Percentiles rank a stretch among this genome's conserved stretches.
phyloP scores from a whole-genome alignment of 2,797 vertebrate species.

The Dermochelys coriacea region DNA sequence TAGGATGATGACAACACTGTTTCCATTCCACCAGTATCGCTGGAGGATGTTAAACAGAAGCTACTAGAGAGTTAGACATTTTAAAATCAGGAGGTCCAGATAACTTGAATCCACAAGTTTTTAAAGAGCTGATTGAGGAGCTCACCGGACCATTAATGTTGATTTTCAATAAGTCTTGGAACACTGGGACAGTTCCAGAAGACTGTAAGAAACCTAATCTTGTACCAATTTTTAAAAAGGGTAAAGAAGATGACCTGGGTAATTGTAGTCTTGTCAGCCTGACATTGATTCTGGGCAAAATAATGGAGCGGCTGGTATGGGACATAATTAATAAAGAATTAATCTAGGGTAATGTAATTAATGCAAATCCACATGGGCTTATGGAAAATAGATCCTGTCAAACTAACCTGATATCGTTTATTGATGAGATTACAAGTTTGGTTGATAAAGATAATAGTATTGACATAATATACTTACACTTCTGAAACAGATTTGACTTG shows the following conservation, averaged over 20 bases:
- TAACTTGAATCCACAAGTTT: background rate
- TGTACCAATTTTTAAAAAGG: background rate
- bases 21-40: background rate
- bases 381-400: background rate
- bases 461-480: background rate
- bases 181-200: background rate
- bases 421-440: background rate
- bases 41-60: background rate
- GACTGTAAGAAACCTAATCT: background rate
- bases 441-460: background rate
- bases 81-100: background rate
- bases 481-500: background rate
- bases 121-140: background rate
- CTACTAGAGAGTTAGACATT: background rate
- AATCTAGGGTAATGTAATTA: no score
- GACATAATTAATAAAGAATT: no score
- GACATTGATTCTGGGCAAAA: no score
- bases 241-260: background rate
- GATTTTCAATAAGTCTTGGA: background rate
- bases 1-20: background rate
- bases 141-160: background rate
- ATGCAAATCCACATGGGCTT: background rate
- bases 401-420: background rate
- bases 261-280: no score
- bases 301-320: no score